Evolutionary conservation across 2,113 vertebrate genomes (phyloP).

Genomic region (Notechis scutatus): DNA sequence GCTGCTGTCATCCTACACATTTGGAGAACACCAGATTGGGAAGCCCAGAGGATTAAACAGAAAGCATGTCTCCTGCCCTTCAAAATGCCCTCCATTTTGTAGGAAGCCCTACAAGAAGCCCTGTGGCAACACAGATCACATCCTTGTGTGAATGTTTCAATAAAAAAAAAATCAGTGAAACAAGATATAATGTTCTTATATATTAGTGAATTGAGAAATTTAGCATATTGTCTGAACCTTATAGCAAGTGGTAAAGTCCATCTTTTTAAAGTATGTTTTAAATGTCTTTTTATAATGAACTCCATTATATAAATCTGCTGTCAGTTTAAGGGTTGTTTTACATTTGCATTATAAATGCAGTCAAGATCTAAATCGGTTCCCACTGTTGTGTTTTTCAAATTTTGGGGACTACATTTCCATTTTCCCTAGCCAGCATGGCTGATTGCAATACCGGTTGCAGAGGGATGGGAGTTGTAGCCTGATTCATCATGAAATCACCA

Average conservation of each 20-base stretch:
- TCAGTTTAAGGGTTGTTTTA: neutral
- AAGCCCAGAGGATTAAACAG: neutral
- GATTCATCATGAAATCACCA: neutral
- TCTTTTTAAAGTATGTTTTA: neutral
- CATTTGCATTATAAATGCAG: neutral
- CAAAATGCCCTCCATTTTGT: neutral
- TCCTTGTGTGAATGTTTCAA: neutral
- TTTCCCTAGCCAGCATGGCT: neutral
- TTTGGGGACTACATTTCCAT: neutral
- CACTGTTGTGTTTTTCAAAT: neutral
- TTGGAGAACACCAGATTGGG: neutral
- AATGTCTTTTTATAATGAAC: neutral
- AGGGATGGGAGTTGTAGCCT: neutral
- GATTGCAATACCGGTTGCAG: neutral
- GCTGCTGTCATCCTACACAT: neutral
- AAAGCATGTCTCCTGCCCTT: neutral
- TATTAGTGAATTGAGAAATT: neutral
- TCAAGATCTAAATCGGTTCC: neutral
- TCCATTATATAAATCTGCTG: neutral
- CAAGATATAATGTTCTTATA: too few relatives aligned
- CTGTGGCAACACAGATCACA: neutral
- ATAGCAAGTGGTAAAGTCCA: neutral
- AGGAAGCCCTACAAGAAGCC: neutral
- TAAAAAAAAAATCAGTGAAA: neutral
- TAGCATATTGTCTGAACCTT: neutral